Evolutionary conservation across 2,797 vertebrate species (phyloP).

Genomic region (Chanos chanos): DNA sequence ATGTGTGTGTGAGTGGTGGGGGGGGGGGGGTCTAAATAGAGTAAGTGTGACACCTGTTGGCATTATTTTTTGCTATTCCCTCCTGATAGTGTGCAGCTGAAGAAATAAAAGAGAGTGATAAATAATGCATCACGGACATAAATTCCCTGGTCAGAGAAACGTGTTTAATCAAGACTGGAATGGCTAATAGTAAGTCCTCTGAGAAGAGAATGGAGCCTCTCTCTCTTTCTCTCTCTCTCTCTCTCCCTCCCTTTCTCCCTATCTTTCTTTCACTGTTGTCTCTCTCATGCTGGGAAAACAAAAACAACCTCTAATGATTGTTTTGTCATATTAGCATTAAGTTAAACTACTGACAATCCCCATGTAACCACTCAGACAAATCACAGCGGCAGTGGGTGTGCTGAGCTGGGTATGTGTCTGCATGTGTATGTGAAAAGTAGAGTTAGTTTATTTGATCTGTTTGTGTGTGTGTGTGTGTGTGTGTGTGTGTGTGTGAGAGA

Average conservation of each 20-base stretch:
- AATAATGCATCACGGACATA: constrained; percentile 32
- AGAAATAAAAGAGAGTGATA: constrained; percentile 26
- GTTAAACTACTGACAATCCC: constrained; percentile 13
- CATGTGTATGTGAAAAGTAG: not conserved
- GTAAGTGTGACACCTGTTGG: constrained; percentile 33
- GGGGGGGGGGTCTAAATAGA: constrained; percentile 15
- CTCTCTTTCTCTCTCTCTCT: not conserved
- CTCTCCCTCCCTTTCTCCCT: not conserved
- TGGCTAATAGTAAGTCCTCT: constrained; percentile 12
- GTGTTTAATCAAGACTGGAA: constrained; percentile 34
- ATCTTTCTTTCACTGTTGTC: not conserved
- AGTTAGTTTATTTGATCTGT: not conserved
- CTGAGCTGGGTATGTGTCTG: not conserved
- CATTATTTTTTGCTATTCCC: not conserved
- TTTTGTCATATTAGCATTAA: constrained; percentile 25
- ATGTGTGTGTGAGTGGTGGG: constrained; percentile 6
- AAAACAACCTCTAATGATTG: constrained; percentile 25
- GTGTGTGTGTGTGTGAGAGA: not conserved
- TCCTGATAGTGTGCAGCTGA: constrained; percentile 17
- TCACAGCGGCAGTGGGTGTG: too few relatives aligned
- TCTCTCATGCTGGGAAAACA: constrained; percentile 8
- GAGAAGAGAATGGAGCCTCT: not conserved
- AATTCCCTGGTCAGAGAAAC: constrained; percentile 22
- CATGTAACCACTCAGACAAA: not conserved
- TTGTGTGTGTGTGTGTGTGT: constrained; percentile 10